These are phyloP conservation scores for Hemithea aestivaria DNA, from an alignment of 2,888 invertebrate genomes.

Conservation along the genomic window DNA sequence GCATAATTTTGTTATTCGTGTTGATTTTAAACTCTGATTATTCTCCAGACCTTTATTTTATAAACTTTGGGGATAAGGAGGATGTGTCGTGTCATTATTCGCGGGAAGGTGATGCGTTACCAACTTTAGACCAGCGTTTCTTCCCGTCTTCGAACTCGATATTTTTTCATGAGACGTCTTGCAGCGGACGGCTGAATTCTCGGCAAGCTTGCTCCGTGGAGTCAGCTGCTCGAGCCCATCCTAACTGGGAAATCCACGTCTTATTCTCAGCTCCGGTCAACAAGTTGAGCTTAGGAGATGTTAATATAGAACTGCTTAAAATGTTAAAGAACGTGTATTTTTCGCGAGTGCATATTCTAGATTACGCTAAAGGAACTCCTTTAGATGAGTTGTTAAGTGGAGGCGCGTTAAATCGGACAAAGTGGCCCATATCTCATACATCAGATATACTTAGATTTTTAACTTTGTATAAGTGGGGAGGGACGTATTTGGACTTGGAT, in stretches of 20 bases:
- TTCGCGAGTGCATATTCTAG: constrained; percentile 66
- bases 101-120: constrained; percentile 17
- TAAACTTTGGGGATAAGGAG: background rate
- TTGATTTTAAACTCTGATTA: too few relatives aligned
- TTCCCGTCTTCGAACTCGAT: constrained; percentile 50
- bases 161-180: constrained; percentile 83
- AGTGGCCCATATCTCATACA: constrained; percentile 81
- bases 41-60: too few relatives aligned
- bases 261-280: constrained; percentile 27
- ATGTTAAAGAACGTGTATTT: constrained; percentile 73
- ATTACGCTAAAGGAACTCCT: constrained; percentile 77
- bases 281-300: background rate
- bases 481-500: constrained; percentile 87
- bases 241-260: constrained; percentile 63
- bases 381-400: constrained; percentile 72
- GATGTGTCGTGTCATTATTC: constrained; percentile 22
- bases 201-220: constrained; percentile 31
- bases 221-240: constrained; percentile 29
- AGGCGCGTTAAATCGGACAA: constrained; percentile 61
- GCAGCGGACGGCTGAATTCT: constrained; percentile 60
- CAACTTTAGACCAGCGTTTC: constrained; percentile 2
- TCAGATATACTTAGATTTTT: constrained; percentile 83
- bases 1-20: too few relatives aligned
- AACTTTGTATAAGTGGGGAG: constrained; percentile 87
- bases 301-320: constrained; percentile 5